Evolutionary conservation across 2,888 invertebrate species (phyloP), one percentile per base, ranked within the genome.

Genomic region (Apotomis turbidana): DNA sequence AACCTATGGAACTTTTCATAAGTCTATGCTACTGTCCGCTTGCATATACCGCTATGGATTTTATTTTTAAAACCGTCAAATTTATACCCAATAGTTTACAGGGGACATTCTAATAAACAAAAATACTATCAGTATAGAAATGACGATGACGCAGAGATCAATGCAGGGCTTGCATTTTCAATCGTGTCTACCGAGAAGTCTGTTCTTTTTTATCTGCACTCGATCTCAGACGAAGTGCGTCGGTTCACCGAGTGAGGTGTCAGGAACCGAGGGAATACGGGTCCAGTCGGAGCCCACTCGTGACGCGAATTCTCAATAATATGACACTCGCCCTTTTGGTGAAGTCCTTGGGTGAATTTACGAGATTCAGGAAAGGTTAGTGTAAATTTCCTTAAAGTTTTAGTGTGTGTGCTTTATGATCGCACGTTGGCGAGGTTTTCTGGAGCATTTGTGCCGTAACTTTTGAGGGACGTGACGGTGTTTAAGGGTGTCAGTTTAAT

Each of bases 261-360:
- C 64, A 66, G 54, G 55, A 55, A 55, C 55, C 54, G 44, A 44
- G 67, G 67, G 71, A 68, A 62, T 68, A 64, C 67, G 67, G 67
- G 71, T 67, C 71, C 61, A 57, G 67, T 67, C n/a, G 71, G 61
- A 66, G 61, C 67, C 71, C 71, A 71, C 71, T 71, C 71, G 71
- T 71, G 71, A 61, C 62, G 51, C 9, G 71, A 71, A 67, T 71
- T 41, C 60, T 27, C 61, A 68, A 71, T 70, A 70, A 64, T 62
- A 71, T 71, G 71, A 71, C 57, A 41, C 36, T 27, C 27, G 10
- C 66, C 44, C 44, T 54, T 59, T 60, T 51, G 71, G 61, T 62
- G 67, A 51, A 67, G 67, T 68, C 57, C 59, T 58, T 58, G 6
- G 49, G 5, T 9, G 57, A 68, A 71, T 71, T 71, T 71, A 71